Evolutionary conservation across 1,140 invertebrate species (phyloP), one percentile per base, ranked within the genome.

Genomic region (Berghia stephanieae): DNA sequence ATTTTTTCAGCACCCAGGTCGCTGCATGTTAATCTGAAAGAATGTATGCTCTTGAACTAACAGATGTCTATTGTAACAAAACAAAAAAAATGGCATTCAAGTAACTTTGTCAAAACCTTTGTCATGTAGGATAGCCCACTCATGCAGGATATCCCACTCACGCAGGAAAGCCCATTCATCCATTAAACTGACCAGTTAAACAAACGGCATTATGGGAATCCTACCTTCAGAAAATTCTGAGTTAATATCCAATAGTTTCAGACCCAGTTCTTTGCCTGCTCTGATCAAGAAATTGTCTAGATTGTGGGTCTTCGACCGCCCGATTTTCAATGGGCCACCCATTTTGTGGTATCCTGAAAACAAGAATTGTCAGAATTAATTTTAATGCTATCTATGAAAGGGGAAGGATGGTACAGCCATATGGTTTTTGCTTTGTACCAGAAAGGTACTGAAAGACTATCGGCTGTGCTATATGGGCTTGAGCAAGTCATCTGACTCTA

Each of bases 181-280:
- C 0, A 97, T 97, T 27, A 93, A 86, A 0, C 92, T 89, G 84
- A 95, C 95, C 97, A 97, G 99, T 10, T 91, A 91, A 83, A 98
- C 95, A 86, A 97, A 27, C 99, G 86, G n/a, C n/a, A n/a, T n/a
- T n/a, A n/a, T n/a, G n/a, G n/a, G n/a, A n/a, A n/a, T n/a, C n/a
- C 36, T 68, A 80, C 80, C 81, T 75, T 78, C 77, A 13, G 79
- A 75, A 13, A 46, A n/a, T 38, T 80, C 75, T 38, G 80, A 81
- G 75, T 85, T 86, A 44, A 80, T 81, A 71, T 86, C 83, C 2
- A 78, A 75, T 10, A 78, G 69, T 52, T 79, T 71, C 67, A 77
- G 82, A 3, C 84, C 84, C 70, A 84, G 31, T 72, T 85, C 83
- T 69, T 77, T 43, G 21, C 79, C 83, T 24, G 83, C 82, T 40